Evolutionary conservation across 2,888 invertebrate genomes (phyloP).

Genomic region (Palloptera scutellata): DNA sequence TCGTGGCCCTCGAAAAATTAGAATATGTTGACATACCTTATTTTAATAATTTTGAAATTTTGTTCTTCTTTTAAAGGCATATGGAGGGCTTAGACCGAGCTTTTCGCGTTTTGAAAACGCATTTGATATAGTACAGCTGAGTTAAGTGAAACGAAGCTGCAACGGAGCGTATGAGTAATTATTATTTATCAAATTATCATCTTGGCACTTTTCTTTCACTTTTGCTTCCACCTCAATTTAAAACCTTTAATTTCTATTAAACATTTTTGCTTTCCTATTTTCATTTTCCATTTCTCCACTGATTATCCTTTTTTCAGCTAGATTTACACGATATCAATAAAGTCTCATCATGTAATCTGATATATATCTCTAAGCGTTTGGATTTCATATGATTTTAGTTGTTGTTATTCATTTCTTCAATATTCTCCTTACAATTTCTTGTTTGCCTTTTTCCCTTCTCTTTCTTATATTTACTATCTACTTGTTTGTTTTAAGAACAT

Average conservation of each 20-base stretch:
- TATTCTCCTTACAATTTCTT: conserved; percentile 4
- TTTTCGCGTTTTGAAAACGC: too few relatives aligned
- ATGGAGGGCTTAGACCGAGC: too few relatives aligned
- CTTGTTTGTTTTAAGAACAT: not conserved
- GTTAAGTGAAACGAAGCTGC: too few relatives aligned
- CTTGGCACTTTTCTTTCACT: not conserved
- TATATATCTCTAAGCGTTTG: conserved; percentile 20
- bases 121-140: too few relatives aligned
- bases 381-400: not conserved
- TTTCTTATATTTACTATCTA: conserved; percentile 7
- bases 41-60: too few relatives aligned
- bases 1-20: too few relatives aligned
- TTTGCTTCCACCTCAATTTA: not conserved
- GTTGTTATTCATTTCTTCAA: not conserved
- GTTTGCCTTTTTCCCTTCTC: not conserved
- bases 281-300: too few relatives aligned
- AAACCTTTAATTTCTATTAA: not conserved
- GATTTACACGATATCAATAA: conserved; percentile 34
- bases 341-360: conserved; percentile 35
- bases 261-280: too few relatives aligned
- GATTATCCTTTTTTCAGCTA: not conserved
- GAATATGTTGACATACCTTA: too few relatives aligned
- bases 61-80: too few relatives aligned
- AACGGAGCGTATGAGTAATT: too few relatives aligned
- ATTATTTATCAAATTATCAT: not conserved